Evolutionary conservation across 1,140 invertebrate species (phyloP).

Genomic region (Papilio glaucus): DNA sequence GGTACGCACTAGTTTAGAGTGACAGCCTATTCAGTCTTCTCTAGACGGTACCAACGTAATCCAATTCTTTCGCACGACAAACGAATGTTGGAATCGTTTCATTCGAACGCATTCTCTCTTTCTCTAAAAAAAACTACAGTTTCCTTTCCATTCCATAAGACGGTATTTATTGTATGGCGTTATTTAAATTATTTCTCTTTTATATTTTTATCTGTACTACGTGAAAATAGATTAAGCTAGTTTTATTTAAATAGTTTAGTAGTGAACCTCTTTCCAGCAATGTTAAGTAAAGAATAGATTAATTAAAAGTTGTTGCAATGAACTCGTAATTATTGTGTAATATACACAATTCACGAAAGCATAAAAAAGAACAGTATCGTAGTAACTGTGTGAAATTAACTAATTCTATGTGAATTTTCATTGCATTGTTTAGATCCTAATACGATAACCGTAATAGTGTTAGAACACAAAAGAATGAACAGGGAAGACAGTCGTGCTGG

Average conservation of each 20-base stretch:
- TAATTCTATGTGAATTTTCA: constrained; percentile 32
- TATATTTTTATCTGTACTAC: too few species aligned
- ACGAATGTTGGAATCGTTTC: too few species aligned
- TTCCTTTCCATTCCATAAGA: too few species aligned
- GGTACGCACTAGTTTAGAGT: too few species aligned
- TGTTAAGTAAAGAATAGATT: constrained; percentile 20
- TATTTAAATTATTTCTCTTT: too few species aligned
- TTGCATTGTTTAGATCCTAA: constrained; percentile 38
- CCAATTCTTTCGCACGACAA: too few species aligned
- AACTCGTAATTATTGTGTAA: constrained; percentile 24
- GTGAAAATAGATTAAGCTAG: not conserved
- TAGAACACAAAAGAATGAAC: constrained; percentile 27
- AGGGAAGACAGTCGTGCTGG: not conserved
- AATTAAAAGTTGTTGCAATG: constrained; percentile 22
- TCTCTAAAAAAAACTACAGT: too few species aligned
- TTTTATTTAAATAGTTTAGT: not conserved
- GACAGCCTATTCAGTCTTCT: too few species aligned
- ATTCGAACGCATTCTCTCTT: too few species aligned
- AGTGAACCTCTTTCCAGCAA: not conserved
- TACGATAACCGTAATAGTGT: constrained; percentile 34
- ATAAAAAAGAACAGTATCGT: constrained; percentile 22
- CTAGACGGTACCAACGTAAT: too few species aligned
- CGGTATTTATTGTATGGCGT: too few species aligned
- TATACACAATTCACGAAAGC: constrained; percentile 24
- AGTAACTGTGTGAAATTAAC: constrained; percentile 32